Conservation (phyloP, 1,140 invertebrate species). For the Amphibalanus amphitrite region DNA sequence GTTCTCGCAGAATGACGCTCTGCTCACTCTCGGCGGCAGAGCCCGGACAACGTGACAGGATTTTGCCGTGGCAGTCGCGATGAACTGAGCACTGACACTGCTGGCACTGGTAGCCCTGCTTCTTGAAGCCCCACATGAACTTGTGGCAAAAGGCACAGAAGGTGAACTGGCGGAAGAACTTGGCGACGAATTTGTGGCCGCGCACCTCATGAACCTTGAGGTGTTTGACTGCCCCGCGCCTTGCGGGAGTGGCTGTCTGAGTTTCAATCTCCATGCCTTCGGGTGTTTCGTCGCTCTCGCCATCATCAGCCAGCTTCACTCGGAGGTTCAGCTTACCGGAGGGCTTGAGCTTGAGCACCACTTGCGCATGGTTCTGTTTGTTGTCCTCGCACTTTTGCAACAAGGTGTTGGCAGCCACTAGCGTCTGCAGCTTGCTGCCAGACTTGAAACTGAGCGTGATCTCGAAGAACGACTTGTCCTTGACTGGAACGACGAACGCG, state of each 20-base stretch:
- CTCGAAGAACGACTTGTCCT: neutral
- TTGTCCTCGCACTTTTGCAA: neutral
- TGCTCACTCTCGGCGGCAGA: slow-evolving; percentile 78
- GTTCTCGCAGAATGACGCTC: slow-evolving; percentile 76
- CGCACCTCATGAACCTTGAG: slow-evolving; percentile 85
- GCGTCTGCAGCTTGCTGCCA: neutral
- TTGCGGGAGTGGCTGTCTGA: neutral
- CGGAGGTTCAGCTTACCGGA: neutral
- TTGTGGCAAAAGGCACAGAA: slow-evolving; percentile 22
- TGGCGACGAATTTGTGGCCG: slow-evolving; percentile 44
- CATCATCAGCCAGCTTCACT: neutral
- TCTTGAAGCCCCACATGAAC: slow-evolving; percentile 58
- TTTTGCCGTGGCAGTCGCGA: slow-evolving; percentile 88
- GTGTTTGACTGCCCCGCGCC: slow-evolving; percentile 80
- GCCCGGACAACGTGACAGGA: slow-evolving; percentile 85
- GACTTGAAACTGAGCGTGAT: neutral
- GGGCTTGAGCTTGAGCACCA: neutral
- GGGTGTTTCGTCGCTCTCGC: neutral
- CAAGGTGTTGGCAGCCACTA: neutral
- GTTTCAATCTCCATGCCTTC: neutral
- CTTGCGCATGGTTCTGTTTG: neutral
- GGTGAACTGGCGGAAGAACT: slow-evolving; percentile 22
- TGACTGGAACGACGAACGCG: slow-evolving; percentile 1
- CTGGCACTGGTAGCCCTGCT: slow-evolving; percentile 97
- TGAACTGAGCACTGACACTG: slow-evolving; percentile 91